Percentiles rank a stretch among this genome's conserved stretches.
Evolutionary conservation across 2,113 vertebrate species (phyloP).

Genomic region (Pica pica): DNA sequence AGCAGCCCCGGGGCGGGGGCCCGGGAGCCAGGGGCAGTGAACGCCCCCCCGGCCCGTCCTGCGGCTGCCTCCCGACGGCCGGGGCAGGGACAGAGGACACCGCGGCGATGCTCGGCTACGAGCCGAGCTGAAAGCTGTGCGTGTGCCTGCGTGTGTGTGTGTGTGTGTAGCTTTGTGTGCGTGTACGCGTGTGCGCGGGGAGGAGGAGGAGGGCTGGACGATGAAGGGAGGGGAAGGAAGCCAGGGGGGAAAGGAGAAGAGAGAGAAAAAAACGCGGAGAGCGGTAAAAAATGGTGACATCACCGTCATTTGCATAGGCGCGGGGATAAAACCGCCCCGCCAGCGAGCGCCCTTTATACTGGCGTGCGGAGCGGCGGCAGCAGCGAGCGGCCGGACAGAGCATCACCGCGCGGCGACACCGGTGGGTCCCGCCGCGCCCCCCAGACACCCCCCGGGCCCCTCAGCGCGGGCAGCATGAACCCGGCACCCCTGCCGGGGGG

Average conservation of each 20-base stretch:
- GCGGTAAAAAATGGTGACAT: slow-evolving; percentile 55
- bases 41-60: too few species aligned
- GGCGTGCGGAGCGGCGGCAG: slow-evolving; percentile 30
- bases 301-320: slow-evolving; percentile 60
- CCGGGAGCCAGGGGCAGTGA: not conserved
- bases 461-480: not conserved
- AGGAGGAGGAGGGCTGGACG: not conserved
- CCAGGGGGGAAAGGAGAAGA: not conserved
- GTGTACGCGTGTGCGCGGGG: not conserved
- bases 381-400: not conserved
- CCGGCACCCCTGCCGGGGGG: not conserved
- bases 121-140: not conserved
- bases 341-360: slow-evolving; percentile 22
- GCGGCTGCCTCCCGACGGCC: not conserved
- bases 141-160: too few species aligned
- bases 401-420: slow-evolving; percentile 27
- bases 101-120: not conserved
- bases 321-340: slow-evolving; percentile 60
- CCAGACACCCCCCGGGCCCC: not conserved
- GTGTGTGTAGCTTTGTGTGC: not conserved
- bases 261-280: not conserved
- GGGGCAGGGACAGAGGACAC: not conserved
- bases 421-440: not conserved
- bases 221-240: not conserved
- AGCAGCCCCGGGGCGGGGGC: not conserved